These are phyloP conservation scores for Epistrophe grossulariae DNA, from an alignment of 2,888 invertebrate species.

Conservation along the genomic window DNA sequence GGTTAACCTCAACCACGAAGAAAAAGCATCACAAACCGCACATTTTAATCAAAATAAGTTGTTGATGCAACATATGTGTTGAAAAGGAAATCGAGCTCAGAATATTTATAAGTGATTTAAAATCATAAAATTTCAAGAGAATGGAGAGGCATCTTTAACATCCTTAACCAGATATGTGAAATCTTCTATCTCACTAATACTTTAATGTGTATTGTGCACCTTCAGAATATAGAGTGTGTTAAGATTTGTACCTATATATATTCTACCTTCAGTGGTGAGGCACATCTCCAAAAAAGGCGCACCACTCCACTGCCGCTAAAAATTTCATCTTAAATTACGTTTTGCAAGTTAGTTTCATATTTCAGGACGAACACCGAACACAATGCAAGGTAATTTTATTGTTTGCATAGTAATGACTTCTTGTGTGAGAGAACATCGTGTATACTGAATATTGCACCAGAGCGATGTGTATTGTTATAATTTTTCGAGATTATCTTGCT, in stretches of 20 bases:
- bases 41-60: not conserved
- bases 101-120: conserved; percentile 71
- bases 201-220: not conserved
- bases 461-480: conserved; percentile 73
- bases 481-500: conserved; percentile 71
- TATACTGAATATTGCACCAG: conserved; percentile 2
- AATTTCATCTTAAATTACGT: conserved; percentile 67
- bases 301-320: conserved; percentile 37
- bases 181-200: not conserved
- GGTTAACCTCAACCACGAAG: too few relatives aligned
- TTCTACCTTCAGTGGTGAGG: not conserved
- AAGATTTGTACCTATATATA: not conserved
- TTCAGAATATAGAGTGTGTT: not conserved
- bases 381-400: conserved; percentile 76
- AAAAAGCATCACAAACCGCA: not conserved
- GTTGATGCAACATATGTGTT: not conserved
- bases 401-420: conserved; percentile 77
- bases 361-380: conserved; percentile 52
- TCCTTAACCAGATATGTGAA: not conserved
- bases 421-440: conserved; percentile 35
- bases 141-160: not conserved
- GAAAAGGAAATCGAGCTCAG: conserved; percentile 51
- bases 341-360: conserved; percentile 63
- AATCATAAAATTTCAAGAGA: conserved; percentile 40
- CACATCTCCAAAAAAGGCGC: not conserved